Conservation (phyloP, 30 jellyfish, hydroid and myxozoan genomes). For the Hydractinia symbiolongicarpus region DNA sequence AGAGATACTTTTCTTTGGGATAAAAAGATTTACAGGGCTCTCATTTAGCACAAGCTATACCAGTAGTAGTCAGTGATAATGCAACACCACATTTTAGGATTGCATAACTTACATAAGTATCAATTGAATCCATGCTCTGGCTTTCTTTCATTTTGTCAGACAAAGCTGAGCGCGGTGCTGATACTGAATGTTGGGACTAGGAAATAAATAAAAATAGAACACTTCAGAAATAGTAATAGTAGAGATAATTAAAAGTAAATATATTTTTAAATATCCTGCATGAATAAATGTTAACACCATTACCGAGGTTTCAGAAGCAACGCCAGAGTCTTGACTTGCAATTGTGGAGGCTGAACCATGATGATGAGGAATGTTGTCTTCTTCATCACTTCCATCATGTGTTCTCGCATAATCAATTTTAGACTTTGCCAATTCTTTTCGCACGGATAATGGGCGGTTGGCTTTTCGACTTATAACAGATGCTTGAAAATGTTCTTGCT, state of each 20-base stretch:
- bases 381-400: slow-evolving; percentile 17
- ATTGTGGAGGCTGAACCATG: neutral
- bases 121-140: slow-evolving; percentile 38
- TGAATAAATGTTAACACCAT: neutral
- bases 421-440: slow-evolving; percentile 17
- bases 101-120: slow-evolving; percentile 12
- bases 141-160: slow-evolving; percentile 3
- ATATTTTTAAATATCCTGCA: neutral
- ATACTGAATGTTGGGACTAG: slow-evolving; percentile 21
- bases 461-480: slow-evolving; percentile 30
- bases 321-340: slow-evolving; percentile 19
- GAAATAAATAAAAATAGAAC: neutral
- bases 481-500: slow-evolving; percentile 22
- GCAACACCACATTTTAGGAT: too few species aligned
- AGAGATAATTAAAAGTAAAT: neutral
- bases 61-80: too few species aligned
- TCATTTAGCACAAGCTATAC: too few species aligned
- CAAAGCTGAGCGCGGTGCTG: slow-evolving; percentile 10
- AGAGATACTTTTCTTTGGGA: neutral
- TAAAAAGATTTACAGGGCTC: neutral
- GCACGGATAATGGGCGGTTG: slow-evolving; percentile 19
- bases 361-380: slow-evolving; percentile 10
- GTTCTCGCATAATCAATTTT: slow-evolving; percentile 7
- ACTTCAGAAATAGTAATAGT: neutral
- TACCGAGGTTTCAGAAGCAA: slow-evolving; percentile 24